Percentiles rank a stretch among this genome's conserved stretches.
phyloP scores from a whole-genome alignment of 1,140 invertebrate species.

The Dysdera silvatica region DNA sequence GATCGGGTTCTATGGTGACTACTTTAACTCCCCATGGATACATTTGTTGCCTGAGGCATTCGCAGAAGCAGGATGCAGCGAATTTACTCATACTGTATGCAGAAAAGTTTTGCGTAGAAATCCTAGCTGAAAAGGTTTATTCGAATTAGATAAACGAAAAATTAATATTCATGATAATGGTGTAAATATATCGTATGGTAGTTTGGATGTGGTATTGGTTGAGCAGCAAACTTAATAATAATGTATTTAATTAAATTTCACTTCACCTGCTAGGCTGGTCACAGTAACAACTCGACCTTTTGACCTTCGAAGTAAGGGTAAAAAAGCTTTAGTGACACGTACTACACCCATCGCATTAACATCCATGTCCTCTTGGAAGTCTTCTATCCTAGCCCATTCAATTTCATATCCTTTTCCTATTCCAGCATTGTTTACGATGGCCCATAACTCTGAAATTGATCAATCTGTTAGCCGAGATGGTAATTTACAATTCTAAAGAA shows the following conservation, averaged over 20 bases:
- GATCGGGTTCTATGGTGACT: constrained; percentile 21
- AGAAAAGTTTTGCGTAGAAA: background rate
- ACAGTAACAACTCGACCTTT: constrained; percentile 45
- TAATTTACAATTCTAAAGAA: too few species aligned
- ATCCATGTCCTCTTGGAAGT: constrained; percentile 24
- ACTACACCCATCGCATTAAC: constrained; percentile 25
- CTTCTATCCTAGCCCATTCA: constrained; percentile 10
- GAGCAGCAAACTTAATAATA: too few species aligned
- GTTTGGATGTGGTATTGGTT: too few species aligned
- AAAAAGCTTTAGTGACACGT: constrained; percentile 22
- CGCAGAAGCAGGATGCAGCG: constrained; percentile 24
- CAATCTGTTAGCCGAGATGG: too few species aligned
- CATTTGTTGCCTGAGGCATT: constrained; percentile 25
- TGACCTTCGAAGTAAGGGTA: constrained; percentile 32
- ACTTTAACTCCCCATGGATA: constrained; percentile 17
- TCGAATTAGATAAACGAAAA: too few species aligned
- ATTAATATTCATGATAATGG: too few species aligned
- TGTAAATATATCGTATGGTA: too few species aligned
- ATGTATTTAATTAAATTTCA: too few species aligned
- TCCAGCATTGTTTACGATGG: constrained; percentile 31
- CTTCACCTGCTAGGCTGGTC: constrained; percentile 55
- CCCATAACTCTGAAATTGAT: constrained; percentile 31
- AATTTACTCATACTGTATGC: constrained; percentile 25
- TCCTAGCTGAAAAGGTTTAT: constrained; percentile 2
- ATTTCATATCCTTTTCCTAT: constrained; percentile 14